These are phyloP conservation scores for Lepidocyrtoides sp. DNA, from an alignment of 2,888 invertebrate genomes.

Conservation along the genomic window DNA sequence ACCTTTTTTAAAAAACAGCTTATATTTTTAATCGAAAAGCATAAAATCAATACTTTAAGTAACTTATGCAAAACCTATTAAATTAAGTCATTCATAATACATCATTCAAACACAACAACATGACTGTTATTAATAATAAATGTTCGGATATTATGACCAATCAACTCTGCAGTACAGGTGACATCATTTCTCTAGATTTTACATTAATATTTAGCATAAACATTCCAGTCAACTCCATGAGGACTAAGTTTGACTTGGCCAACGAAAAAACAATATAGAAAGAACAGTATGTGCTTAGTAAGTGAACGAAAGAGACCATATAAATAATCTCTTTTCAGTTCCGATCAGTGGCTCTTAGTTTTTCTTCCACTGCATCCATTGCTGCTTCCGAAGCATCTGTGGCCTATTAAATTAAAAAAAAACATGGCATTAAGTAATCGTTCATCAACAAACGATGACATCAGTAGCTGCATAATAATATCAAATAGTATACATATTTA, in stretches of 20 bases:
- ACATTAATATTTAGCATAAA: constrained; percentile 54
- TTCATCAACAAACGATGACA: too few relatives aligned
- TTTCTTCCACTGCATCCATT: constrained; percentile 97
- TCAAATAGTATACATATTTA: too few relatives aligned
- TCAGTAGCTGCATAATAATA: too few relatives aligned
- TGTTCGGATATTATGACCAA: constrained; percentile 66
- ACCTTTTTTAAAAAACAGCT: constrained; percentile 45
- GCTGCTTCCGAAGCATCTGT: constrained; percentile 98
- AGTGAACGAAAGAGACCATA: constrained; percentile 70
- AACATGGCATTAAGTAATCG: constrained; percentile 15
- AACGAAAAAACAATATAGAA: constrained; percentile 75
- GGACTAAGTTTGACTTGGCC: constrained; percentile 77
- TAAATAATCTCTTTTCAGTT: constrained; percentile 88
- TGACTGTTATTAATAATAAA: constrained; percentile 71
- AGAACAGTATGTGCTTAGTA: constrained; percentile 75
- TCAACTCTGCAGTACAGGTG: constrained; percentile 73
- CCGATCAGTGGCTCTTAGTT: constrained; percentile 97
- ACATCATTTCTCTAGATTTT: constrained; percentile 39
- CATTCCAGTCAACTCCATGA: constrained; percentile 71
- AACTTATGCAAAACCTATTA: constrained; percentile 66
- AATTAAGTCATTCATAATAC: constrained; percentile 67
- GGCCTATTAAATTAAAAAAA: constrained; percentile 88
- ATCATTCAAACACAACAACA: constrained; percentile 67
- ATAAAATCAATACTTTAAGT: constrained; percentile 72
- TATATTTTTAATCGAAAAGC: constrained; percentile 64